Evolutionary conservation across 2,888 invertebrate species (phyloP).

Genomic region (Ophion slaviceki): DNA sequence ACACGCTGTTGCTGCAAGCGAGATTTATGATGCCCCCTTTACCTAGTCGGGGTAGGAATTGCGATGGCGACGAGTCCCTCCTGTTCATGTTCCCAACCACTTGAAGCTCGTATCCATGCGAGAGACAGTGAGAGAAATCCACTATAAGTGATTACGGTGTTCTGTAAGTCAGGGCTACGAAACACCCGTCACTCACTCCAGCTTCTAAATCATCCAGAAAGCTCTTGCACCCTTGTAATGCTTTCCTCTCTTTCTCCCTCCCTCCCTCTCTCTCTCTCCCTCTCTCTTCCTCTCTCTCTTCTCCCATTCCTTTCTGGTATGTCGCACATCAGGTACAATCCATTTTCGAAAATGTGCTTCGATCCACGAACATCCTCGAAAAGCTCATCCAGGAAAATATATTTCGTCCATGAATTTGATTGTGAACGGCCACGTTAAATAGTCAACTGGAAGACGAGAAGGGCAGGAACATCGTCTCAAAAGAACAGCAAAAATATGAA

Average conservation of each 20-base stretch:
- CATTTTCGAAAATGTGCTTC: constrained; percentile 24
- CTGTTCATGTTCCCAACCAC: constrained; percentile 56
- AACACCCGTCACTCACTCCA: constrained; percentile 49
- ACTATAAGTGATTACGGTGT: constrained; percentile 67
- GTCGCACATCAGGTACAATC: constrained; percentile 27
- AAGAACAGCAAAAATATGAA: constrained; percentile 42
- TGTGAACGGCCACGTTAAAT: constrained; percentile 28
- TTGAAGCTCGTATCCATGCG: constrained; percentile 51
- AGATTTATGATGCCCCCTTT: constrained; percentile 57
- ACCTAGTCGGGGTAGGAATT: constrained; percentile 40
- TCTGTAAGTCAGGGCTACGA: constrained; percentile 41
- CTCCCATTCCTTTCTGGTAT: constrained; percentile 33
- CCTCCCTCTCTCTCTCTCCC: constrained; percentile 45
- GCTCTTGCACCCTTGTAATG: constrained; percentile 39
- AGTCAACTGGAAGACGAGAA: constrained; percentile 33
- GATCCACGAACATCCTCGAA: not conserved
- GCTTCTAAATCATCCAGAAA: constrained; percentile 60
- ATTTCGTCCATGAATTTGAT: constrained; percentile 47
- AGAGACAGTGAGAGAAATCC: constrained; percentile 60
- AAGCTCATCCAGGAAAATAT: constrained; percentile 36
- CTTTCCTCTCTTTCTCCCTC: constrained; percentile 36
- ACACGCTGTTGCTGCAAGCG: constrained; percentile 36
- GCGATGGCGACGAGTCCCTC: constrained; percentile 50
- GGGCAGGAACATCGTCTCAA: constrained; percentile 35
- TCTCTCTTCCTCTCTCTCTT: constrained; percentile 25